These are phyloP conservation scores for Athalia circularis DNA, from an alignment of 2,888 invertebrate genomes.

Conservation along the genomic window DNA sequence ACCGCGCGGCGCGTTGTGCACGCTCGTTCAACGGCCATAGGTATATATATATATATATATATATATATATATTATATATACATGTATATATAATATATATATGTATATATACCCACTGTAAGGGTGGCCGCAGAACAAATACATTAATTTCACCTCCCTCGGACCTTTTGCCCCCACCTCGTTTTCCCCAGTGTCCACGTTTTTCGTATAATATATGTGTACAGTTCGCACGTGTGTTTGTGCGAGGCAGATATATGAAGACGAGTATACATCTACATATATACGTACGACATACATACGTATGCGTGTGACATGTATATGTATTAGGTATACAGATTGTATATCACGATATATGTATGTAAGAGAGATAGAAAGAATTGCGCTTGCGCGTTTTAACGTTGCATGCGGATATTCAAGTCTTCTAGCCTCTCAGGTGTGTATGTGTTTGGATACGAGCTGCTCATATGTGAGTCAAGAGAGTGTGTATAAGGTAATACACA, in stretches of 20 bases:
- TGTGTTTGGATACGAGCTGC: conserved; percentile 18
- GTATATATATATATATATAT: no score
- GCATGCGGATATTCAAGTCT: neutral
- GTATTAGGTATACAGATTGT: no score
- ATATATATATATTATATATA: no score
- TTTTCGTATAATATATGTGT: neutral
- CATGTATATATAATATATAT: neutral
- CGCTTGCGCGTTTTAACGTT: no score
- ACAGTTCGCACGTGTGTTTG: neutral
- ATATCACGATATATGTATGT: no score
- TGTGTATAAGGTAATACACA: no score
- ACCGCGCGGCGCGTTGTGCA: neutral
- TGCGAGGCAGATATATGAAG: neutral
- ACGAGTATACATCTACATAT: neutral
- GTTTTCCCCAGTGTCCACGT: no score
- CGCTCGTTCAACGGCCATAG: neutral
- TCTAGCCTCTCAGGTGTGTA: conserved; percentile 14
- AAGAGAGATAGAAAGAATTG: no score
- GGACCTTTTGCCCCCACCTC: conserved; percentile 51
- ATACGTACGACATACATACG: neutral
- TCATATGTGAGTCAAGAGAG: no score
- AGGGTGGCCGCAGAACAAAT: conserved; percentile 72
- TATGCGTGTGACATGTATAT: conserved; percentile 34
- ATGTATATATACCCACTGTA: conserved; percentile 55
- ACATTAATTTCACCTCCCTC: conserved; percentile 71